Percentiles rank a stretch among this genome's conserved stretches.
Conservation (phyloP, 2,888 invertebrate species). For the Drosophila mimetica region DNA sequence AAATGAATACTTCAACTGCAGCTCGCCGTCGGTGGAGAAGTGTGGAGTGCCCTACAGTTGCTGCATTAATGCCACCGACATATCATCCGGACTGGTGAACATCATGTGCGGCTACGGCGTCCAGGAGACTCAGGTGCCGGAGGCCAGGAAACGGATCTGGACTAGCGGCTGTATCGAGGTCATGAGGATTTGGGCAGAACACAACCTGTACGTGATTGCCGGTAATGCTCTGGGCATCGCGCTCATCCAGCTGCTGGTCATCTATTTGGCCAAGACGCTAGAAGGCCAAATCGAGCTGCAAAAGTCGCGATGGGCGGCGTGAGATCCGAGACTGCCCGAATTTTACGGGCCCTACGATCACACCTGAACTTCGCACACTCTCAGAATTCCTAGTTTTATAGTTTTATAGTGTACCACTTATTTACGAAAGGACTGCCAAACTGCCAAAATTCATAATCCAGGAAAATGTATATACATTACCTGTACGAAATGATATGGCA, state of each 20-base stretch:
- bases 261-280: slow-evolving; percentile 94
- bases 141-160: slow-evolving; percentile 95
- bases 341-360: slow-evolving; percentile 29
- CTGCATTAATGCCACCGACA: slow-evolving; percentile 95
- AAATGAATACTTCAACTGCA: slow-evolving; percentile 98
- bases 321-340: slow-evolving; percentile 35
- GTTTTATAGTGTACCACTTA: not conserved
- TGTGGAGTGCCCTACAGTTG: slow-evolving; percentile 98
- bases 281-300: slow-evolving; percentile 96
- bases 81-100: slow-evolving; percentile 94
- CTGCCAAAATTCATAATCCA: not conserved
- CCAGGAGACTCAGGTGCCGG: slow-evolving; percentile 93
- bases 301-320: slow-evolving; percentile 89
- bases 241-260: slow-evolving; percentile 93
- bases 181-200: slow-evolving; percentile 93
- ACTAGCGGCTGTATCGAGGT: slow-evolving; percentile 96
- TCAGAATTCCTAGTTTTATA: not conserved
- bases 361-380: not conserved
- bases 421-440: not conserved
- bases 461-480: not conserved
- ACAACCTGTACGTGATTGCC: slow-evolving; percentile 94
- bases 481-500: not conserved
- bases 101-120: slow-evolving; percentile 97
- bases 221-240: slow-evolving; percentile 94
- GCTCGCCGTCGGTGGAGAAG: slow-evolving; percentile 94